Evolutionary conservation across 2,797 vertebrate species (phyloP).

Genomic region (Neosalanx taihuensis): DNA sequence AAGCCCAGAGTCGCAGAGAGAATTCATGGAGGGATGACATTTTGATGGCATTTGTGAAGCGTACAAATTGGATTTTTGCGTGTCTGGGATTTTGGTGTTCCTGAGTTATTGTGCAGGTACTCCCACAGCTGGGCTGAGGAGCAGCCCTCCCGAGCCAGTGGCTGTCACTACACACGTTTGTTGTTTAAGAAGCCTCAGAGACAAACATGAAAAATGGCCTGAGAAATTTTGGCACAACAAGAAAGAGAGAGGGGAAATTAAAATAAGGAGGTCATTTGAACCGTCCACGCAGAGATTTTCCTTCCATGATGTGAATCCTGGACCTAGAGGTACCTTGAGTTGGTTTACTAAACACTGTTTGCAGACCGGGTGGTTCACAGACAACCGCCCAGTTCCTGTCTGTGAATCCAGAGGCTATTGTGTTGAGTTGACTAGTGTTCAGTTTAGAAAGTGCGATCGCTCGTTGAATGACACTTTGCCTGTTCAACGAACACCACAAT

Average conservation of each 20-base stretch:
- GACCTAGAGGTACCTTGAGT: slow-evolving; percentile 10
- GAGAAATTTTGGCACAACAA: slow-evolving; percentile 48
- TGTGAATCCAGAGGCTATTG: background rate
- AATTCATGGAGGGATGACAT: slow-evolving; percentile 70
- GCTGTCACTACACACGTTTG: slow-evolving; percentile 68
- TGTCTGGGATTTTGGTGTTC: slow-evolving; percentile 64
- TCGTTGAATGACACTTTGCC: too few relatives aligned
- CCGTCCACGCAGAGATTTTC: slow-evolving; percentile 38
- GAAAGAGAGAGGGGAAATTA: slow-evolving; percentile 30
- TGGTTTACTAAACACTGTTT: background rate
- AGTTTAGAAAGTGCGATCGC: background rate
- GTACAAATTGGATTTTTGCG: slow-evolving; percentile 58
- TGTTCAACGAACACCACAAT: too few relatives aligned
- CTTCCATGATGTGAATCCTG: slow-evolving; percentile 32
- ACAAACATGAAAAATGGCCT: slow-evolving; percentile 50
- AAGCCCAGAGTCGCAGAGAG: slow-evolving; percentile 34
- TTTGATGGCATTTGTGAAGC: slow-evolving; percentile 61
- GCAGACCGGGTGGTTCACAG: slow-evolving; percentile 27
- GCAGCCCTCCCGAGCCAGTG: slow-evolving; percentile 49
- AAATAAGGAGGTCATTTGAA: slow-evolving; percentile 39
- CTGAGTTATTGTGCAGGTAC: slow-evolving; percentile 60
- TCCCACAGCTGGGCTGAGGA: slow-evolving; percentile 54
- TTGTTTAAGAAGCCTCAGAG: slow-evolving; percentile 47
- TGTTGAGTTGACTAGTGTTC: too few relatives aligned
- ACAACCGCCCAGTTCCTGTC: background rate